phyloP scores from a whole-genome alignment of 2,113 vertebrate genomes.

The Myotis lucifugus region DNA sequence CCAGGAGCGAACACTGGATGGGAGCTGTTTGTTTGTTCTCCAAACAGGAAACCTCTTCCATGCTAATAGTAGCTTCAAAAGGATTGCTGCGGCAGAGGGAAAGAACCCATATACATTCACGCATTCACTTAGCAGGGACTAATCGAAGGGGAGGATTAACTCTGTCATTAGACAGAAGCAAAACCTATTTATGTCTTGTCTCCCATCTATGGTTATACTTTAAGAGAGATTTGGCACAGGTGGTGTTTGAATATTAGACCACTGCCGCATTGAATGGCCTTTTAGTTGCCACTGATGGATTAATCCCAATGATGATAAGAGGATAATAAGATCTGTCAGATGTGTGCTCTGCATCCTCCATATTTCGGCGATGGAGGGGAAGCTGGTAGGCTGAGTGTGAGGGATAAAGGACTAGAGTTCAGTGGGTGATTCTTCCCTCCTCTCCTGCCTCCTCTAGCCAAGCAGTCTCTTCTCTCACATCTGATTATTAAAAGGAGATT shows the following conservation, averaged over 20 bases:
- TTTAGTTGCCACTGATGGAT: neutral
- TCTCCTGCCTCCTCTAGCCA: neutral
- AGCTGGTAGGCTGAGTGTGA: neutral
- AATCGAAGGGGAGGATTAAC: conserved; percentile 65
- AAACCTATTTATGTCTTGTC: neutral
- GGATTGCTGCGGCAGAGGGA: conserved; percentile 58
- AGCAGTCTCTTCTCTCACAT: neutral
- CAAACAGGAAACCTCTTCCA: conserved; percentile 58
- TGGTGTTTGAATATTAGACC: neutral
- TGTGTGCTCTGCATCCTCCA: neutral
- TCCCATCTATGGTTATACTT: neutral
- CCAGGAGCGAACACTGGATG: conserved; percentile 52
- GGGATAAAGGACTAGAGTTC: neutral
- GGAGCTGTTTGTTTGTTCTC: conserved; percentile 53
- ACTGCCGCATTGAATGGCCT: neutral
- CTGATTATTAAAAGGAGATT: neutral
- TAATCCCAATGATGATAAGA: neutral
- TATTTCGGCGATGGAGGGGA: neutral
- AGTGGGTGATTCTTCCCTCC: neutral
- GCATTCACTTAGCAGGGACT: conserved; percentile 38
- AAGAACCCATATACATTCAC: conserved; percentile 8
- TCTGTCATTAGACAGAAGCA: conserved; percentile 42
- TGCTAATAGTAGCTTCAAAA: conserved; percentile 57
- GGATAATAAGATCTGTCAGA: neutral
- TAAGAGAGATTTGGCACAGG: neutral